Evolutionary conservation across 2,113 vertebrate species (phyloP), one percentile per base, ranked within the genome.

Genomic region (Ciconia boyciana): DNA sequence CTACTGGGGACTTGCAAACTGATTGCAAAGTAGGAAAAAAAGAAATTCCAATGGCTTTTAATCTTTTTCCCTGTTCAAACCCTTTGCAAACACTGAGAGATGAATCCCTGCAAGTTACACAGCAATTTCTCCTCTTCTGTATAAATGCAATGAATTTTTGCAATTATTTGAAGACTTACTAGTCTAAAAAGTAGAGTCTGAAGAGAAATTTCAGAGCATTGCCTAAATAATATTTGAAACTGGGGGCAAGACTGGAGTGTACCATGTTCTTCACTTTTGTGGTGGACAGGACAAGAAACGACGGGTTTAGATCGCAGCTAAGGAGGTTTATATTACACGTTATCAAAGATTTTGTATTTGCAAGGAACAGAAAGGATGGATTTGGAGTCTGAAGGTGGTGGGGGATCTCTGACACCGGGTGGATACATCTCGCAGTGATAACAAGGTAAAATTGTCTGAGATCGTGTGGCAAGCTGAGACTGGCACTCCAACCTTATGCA

Each of bases 301-400:
- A 36, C 1, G 49, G 49, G 25, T 41, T 90, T n/a, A 64, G 43
- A 14, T 17, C 0, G 0, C 16, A 71, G 3, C 17, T n/a, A 29
- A n/a, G n/a, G 41, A 32, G 29, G 21, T 29, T 71, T 9, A 3
- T 48, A 16, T 15, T 4, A 6, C 3, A 8, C 1, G 2, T 41
- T 76, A 51, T 43, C 51, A 44, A 51, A 8, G 10, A 18, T 11
- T 61, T 57, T 36, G 3, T 11, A 17, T 36, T 52, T 83, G 21
- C 17, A n/a, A 57, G 36, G 85, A 76, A 12, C 7, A 24, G 19
- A 25, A 44, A 41, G 29, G n/a, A 9, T 10, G 17, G 49, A 13
- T 91, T 60, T 69, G 44, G 39, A 54, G 44, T 8, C 36, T 21
- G 41, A 24, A 44, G 24, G n/a, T 8, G 32, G 8, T 6, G 15